Evolutionary conservation across 1,140 invertebrate genomes (phyloP).

Genomic region (Drosophila repletoides): DNA sequence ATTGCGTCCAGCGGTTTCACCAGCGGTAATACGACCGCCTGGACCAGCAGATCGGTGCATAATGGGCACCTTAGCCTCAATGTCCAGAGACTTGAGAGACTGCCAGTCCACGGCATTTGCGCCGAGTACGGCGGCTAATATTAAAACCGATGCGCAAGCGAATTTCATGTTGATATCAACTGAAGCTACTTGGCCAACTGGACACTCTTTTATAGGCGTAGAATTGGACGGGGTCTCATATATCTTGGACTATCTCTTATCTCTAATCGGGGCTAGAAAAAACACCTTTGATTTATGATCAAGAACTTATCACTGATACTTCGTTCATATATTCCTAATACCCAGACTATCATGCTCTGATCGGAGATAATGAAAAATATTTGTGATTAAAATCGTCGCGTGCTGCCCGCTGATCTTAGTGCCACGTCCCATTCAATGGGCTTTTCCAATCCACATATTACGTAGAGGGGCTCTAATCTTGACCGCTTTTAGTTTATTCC

Average conservation of each 20-base stretch:
- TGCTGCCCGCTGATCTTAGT: no score
- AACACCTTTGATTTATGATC: slow-evolving; percentile 24
- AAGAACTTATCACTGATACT: neutral
- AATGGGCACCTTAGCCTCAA: slow-evolving; percentile 20
- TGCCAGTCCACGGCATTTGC: slow-evolving; percentile 28
- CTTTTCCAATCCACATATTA: no score
- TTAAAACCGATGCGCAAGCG: slow-evolving; percentile 7
- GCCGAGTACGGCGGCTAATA: slow-evolving; percentile 20
- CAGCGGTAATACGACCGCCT: slow-evolving; percentile 64
- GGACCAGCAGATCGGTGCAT: slow-evolving; percentile 1
- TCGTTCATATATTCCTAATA: neutral
- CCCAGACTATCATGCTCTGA: no score
- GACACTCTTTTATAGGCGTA: slow-evolving; percentile 25
- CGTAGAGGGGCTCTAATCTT: neutral
- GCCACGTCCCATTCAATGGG: no score
- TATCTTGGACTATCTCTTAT: slow-evolving; percentile 21
- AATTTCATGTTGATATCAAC: slow-evolving; percentile 37
- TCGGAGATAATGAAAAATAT: neutral
- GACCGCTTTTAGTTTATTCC: neutral
- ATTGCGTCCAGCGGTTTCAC: slow-evolving; percentile 64
- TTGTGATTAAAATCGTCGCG: neutral
- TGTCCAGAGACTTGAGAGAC: slow-evolving; percentile 24
- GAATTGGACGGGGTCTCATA: neutral
- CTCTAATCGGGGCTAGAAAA: neutral
- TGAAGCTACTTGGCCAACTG: slow-evolving; percentile 9